Evolutionary conservation across 2,888 invertebrate genomes (phyloP).

Genomic region (Sarcophaga subvicina): DNA sequence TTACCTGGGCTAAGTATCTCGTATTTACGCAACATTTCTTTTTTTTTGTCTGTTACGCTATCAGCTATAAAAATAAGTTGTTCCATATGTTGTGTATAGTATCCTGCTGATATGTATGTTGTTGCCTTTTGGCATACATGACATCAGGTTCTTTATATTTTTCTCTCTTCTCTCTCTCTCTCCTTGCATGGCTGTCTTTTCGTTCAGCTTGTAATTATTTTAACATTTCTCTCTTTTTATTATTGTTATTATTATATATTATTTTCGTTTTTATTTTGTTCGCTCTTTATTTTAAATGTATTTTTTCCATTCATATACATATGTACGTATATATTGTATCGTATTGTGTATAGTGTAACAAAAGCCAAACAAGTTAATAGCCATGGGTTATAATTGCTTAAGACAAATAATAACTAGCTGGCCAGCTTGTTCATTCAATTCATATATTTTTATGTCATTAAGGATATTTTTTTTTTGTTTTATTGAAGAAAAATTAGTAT

Average conservation of each 20-base stretch:
- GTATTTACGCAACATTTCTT: background rate
- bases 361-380: conserved; percentile 51
- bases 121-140: conserved; percentile 61
- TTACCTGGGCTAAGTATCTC: background rate
- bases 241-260: conserved; percentile 19
- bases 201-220: conserved; percentile 54
- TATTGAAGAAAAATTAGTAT: background rate
- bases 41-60: background rate
- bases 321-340: background rate
- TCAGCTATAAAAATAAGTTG: conserved; percentile 23
- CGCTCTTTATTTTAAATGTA: background rate
- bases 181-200: background rate
- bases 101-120: conserved; percentile 43
- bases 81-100: conserved; percentile 51
- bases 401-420: conserved; percentile 55
- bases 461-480: background rate
- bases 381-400: conserved; percentile 55
- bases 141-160: conserved; percentile 50
- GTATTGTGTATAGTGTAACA: conserved; percentile 6
- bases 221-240: conserved; percentile 31
- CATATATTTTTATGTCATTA: background rate
- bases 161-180: background rate
- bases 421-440: background rate
- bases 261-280: conserved; percentile 31
- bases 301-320: no score